Evolutionary conservation across 1,140 invertebrate genomes (phyloP).

Genomic region (Drosophila pallidifrons): DNA sequence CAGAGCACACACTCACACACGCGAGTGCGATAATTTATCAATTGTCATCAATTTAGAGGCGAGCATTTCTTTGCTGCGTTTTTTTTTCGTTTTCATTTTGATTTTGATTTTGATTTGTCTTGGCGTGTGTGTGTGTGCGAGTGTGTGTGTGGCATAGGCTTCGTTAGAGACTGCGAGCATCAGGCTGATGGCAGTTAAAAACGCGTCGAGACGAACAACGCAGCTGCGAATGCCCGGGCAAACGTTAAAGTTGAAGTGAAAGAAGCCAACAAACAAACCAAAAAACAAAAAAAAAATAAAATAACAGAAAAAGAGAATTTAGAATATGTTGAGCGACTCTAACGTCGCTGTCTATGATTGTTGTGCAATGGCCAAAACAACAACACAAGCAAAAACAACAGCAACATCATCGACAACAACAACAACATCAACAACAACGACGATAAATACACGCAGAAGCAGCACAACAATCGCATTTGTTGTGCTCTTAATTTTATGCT

Average conservation of each 20-base stretch:
- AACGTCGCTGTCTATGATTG: conserved; percentile 59
- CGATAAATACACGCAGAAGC: conserved; percentile 60
- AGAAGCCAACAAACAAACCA: too few species aligned
- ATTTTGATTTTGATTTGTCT: conserved; percentile 52
- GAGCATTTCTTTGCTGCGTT: conserved; percentile 57
- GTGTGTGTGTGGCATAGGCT: conserved; percentile 24
- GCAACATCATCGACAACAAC: conserved; percentile 24
- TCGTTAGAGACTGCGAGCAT: conserved; percentile 44
- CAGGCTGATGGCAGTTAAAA: conserved; percentile 60
- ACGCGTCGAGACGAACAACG: conserved; percentile 54
- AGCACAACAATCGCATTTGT: conserved; percentile 70
- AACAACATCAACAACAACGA: conserved; percentile 33
- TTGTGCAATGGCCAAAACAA: conserved; percentile 68
- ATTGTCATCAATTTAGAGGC: conserved; percentile 79
- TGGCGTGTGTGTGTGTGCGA: conserved; percentile 23
- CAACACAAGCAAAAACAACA: conserved; percentile 27
- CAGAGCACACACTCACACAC: conserved; percentile 15
- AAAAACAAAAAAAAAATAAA: conserved; percentile 1
- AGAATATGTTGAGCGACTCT: conserved; percentile 27
- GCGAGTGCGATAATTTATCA: conserved; percentile 76
- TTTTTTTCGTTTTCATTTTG: conserved; percentile 35
- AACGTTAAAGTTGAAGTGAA: neutral
- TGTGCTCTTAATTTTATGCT: conserved; percentile 73
- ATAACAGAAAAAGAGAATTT: neutral
- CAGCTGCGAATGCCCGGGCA: conserved; percentile 11